These are phyloP conservation scores for Machaerirhynchus nigripectus DNA, from an alignment of 2,113 vertebrate species.

Conservation along the genomic window DNA sequence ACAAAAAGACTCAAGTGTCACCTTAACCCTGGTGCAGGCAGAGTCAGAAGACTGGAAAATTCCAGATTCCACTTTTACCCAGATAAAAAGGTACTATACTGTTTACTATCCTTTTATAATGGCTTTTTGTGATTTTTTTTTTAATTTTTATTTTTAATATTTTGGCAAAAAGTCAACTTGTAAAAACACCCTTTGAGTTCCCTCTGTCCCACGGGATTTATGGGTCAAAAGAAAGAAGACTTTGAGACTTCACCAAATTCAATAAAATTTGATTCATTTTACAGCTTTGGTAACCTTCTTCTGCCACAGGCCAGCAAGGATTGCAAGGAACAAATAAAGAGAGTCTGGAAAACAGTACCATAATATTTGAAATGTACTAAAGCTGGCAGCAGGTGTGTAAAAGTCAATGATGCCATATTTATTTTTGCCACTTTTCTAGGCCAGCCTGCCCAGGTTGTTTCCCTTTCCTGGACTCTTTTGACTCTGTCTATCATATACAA, in stretches of 20 bases:
- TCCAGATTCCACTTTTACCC: neutral
- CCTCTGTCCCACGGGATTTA: neutral
- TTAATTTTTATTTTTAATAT: neutral
- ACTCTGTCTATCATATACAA: neutral
- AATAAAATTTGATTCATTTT: neutral
- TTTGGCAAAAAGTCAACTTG: neutral
- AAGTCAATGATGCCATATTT: neutral
- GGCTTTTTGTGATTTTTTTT: neutral
- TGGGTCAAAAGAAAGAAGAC: neutral
- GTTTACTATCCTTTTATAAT: neutral
- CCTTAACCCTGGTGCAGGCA: neutral
- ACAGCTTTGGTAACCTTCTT: neutral
- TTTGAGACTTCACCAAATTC: neutral
- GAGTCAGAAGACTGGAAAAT: neutral
- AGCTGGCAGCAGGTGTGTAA: neutral
- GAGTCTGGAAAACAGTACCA: neutral
- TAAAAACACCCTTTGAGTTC: neutral
- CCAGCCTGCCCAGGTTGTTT: neutral
- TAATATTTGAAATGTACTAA: neutral
- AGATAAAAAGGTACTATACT: neutral
- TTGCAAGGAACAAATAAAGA: neutral
- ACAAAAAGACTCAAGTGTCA: neutral
- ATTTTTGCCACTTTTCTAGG: neutral
- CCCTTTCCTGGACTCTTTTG: neutral
- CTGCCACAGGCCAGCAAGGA: neutral